Conservation (phyloP, 92 coral and sea anemone genomes). For the Muricea muricata region DNA sequence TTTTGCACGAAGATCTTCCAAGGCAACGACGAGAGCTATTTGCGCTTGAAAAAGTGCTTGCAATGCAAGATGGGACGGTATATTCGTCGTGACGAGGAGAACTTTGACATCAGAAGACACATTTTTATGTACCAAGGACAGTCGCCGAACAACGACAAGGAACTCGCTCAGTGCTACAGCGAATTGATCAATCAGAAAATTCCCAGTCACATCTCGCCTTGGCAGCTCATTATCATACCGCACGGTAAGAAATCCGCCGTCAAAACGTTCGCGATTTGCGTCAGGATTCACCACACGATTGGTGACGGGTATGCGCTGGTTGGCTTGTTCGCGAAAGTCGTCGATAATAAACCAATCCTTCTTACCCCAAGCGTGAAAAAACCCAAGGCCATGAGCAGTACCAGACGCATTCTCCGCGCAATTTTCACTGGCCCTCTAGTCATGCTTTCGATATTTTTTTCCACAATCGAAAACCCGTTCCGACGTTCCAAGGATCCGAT, state of each 20-base stretch:
- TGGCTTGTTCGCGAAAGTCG: slow-evolving; percentile 75
- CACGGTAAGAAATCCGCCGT: slow-evolving; percentile 53
- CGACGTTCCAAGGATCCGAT: slow-evolving; percentile 68
- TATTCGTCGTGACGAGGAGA: slow-evolving; percentile 82
- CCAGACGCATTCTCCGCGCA: slow-evolving; percentile 34
- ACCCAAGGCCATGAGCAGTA: slow-evolving; percentile 55
- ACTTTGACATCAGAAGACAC: slow-evolving; percentile 83
- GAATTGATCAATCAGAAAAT: slow-evolving; percentile 69
- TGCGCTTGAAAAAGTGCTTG: slow-evolving; percentile 81
- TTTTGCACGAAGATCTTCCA: slow-evolving; percentile 78
- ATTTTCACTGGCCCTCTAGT: slow-evolving; percentile 90
- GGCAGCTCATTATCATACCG: slow-evolving; percentile 82
- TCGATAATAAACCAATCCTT: slow-evolving; percentile 89
- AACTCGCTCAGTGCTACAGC: slow-evolving; percentile 69
- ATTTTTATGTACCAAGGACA: slow-evolving; percentile 68
- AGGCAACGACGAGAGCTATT: slow-evolving; percentile 81
- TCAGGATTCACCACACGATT: slow-evolving; percentile 90
- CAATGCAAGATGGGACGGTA: slow-evolving; percentile 79
- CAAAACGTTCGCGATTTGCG: slow-evolving; percentile 77
- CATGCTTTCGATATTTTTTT: slow-evolving; percentile 77
- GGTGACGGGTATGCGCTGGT: slow-evolving; percentile 92
- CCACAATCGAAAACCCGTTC: slow-evolving; percentile 79
- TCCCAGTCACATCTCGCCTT: slow-evolving; percentile 82
- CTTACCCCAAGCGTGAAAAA: slow-evolving; percentile 64
- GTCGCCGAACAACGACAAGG: slow-evolving; percentile 74